These are phyloP conservation scores for Hycleus phaleratus DNA, from an alignment of 1,140 invertebrate genomes.

Conservation along the genomic window DNA sequence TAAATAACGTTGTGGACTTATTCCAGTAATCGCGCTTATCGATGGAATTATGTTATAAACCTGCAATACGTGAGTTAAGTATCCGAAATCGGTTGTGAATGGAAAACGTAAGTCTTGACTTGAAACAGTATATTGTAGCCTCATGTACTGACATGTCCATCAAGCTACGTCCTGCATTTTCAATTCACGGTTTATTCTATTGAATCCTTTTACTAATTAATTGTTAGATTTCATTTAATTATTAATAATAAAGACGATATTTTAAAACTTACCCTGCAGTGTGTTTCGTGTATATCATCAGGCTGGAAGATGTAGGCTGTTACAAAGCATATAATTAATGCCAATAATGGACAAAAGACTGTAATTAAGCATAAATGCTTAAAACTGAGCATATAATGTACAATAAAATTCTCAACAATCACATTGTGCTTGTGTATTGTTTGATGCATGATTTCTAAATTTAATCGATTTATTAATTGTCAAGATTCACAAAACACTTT, in stretches of 20 bases:
- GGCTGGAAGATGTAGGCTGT: conserved; percentile 82
- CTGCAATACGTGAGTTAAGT: too few species aligned
- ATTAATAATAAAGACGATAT: neutral
- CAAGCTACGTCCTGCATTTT: too few species aligned
- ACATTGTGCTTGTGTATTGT: conserved; percentile 3
- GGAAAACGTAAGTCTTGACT: too few species aligned
- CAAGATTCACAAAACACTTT: too few species aligned
- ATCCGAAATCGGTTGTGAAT: too few species aligned
- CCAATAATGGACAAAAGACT: conserved; percentile 69
- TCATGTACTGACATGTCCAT: too few species aligned
- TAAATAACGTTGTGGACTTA: conserved; percentile 84
- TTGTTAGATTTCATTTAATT: too few species aligned
- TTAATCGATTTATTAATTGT: too few species aligned
- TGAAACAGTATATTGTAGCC: too few species aligned
- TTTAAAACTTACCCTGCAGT: conserved; percentile 67
- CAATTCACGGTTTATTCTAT: too few species aligned
- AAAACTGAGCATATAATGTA: conserved; percentile 41
- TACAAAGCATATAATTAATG: conserved; percentile 76
- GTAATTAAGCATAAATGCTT: conserved; percentile 70
- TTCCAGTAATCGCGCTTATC: conserved; percentile 85
- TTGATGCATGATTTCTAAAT: too few species aligned
- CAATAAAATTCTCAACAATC: conserved; percentile 19
- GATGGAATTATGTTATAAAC: conserved; percentile 87
- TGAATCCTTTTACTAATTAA: too few species aligned
- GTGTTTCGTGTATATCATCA: conserved; percentile 87